Conservation (phyloP, 1,140 invertebrate species). For the Heliconius hewitsoni region DNA sequence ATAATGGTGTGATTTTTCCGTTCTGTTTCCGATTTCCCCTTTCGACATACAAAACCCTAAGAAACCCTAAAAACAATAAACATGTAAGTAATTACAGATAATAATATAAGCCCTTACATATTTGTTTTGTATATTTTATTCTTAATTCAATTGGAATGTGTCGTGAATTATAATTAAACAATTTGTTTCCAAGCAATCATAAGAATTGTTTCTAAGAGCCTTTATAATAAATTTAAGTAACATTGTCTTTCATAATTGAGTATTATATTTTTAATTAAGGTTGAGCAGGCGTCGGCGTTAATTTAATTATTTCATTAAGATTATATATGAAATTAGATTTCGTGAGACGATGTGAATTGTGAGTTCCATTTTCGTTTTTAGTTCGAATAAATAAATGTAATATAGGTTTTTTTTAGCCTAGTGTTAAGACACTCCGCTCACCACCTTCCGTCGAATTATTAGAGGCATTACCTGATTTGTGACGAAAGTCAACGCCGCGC, state of each 20-base stretch:
- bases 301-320: constrained; percentile 13
- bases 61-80: too few species aligned
- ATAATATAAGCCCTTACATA: neutral
- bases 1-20: too few species aligned
- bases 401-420: too few species aligned
- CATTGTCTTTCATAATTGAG: constrained; percentile 12
- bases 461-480: too few species aligned
- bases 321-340: constrained; percentile 9
- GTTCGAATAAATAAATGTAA: neutral
- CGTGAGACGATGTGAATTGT: constrained; percentile 18
- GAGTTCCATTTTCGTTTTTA: neutral
- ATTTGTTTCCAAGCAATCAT: neutral
- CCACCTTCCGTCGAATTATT: too few species aligned
- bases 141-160: neutral
- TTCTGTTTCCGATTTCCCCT: too few species aligned
- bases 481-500: too few species aligned
- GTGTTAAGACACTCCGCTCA: too few species aligned
- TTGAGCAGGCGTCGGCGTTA: neutral
- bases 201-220: constrained; percentile 8
- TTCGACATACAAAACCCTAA: too few species aligned
- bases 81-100: too few species aligned
- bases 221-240: constrained; percentile 8
- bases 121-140: neutral
- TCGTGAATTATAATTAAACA: neutral
- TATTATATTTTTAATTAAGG: constrained; percentile 15